phyloP scores from a whole-genome alignment of 1,140 invertebrate genomes.

The Nephotettix cincticeps region DNA sequence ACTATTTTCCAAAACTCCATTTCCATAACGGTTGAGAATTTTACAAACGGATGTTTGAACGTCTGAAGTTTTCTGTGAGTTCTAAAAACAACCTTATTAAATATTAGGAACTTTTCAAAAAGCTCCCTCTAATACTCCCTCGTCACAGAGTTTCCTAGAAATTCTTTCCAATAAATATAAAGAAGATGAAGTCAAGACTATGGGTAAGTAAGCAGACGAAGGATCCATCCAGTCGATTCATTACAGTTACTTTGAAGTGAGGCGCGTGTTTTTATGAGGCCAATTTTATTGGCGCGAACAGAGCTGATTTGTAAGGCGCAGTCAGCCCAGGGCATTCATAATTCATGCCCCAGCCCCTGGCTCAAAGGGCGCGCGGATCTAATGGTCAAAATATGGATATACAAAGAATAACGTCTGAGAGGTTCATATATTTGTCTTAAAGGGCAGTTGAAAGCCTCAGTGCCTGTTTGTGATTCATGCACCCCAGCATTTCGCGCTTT shows the following conservation, averaged over 20 bases:
- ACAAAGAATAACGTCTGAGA: slow-evolving; percentile 14
- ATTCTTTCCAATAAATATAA: no score
- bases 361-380: slow-evolving; percentile 7
- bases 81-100: no score
- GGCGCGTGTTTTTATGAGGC: slow-evolving; percentile 2
- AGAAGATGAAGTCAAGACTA: no score
- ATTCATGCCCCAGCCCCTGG: background rate
- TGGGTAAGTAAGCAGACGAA: background rate
- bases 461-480: background rate
- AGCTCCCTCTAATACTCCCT: no score
- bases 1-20: no score
- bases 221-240: slow-evolving; percentile 3
- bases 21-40: no score
- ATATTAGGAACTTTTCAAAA: no score
- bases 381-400: slow-evolving; percentile 23
- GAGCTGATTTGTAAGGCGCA: background rate
- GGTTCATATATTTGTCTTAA: slow-evolving; percentile 21
- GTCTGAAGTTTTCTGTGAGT: no score
- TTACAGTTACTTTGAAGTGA: slow-evolving; percentile 9
- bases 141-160: no score
- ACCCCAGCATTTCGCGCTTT: background rate
- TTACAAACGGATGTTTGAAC: no score
- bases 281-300: background rate
- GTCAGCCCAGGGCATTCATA: background rate
- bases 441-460: slow-evolving; percentile 17